Percentiles rank a stretch among this genome's conserved stretches.
Conservation (phyloP, 2,797 vertebrate species). For the Propithecus perrieri region DNA sequence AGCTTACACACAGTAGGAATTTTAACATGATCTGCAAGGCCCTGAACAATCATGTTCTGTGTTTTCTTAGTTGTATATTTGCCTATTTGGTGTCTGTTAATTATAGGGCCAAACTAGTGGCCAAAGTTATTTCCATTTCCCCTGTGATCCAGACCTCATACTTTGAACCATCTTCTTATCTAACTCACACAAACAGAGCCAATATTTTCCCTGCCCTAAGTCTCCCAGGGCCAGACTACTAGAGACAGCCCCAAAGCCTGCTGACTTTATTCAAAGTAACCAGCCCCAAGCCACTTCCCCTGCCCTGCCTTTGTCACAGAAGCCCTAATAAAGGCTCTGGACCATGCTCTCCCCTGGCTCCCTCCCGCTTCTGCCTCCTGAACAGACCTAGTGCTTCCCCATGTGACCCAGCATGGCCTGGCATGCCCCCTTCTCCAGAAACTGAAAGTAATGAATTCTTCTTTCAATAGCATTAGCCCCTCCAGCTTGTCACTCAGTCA, state of each 20-base stretch:
- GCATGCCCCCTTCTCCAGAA: neutral
- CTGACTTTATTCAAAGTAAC: neutral
- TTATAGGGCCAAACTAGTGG: neutral
- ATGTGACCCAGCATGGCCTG: rapidly evolving
- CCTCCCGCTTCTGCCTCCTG: neutral
- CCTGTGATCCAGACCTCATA: neutral
- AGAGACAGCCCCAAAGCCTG: neutral
- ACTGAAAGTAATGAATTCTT: neutral
- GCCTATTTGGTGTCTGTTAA: neutral
- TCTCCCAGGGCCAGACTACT: neutral
- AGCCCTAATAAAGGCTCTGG: neutral
- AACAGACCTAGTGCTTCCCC: neutral
- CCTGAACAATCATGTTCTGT: neutral
- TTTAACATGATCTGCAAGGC: neutral
- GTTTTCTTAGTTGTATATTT: neutral
- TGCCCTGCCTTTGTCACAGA: neutral
- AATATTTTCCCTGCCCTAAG: neutral
- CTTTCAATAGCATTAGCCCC: neutral
- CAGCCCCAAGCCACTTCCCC: neutral
- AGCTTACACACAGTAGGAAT: neutral
- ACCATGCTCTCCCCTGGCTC: no score
- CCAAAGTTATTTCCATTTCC: neutral
- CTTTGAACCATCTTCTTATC: neutral
- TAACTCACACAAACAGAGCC: neutral
- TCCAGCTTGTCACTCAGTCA: neutral